Evolutionary conservation across 2,888 invertebrate species (phyloP).

Genomic region (Elgonia sp.): DNA sequence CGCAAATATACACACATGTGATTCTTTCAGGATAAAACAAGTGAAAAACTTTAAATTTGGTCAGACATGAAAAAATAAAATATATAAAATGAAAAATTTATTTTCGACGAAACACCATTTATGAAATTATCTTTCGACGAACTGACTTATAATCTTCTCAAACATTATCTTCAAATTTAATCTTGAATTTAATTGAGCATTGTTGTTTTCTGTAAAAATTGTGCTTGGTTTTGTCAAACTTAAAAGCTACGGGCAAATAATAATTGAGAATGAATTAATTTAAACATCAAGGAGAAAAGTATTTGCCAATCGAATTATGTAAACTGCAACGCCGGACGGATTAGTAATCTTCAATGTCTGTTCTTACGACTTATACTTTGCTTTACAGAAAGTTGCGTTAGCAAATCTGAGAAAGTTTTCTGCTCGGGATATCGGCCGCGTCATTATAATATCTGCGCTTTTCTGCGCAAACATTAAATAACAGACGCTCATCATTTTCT

Average conservation of each 20-base stretch:
- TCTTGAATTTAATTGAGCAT: neutral
- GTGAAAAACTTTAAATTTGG: too few relatives aligned
- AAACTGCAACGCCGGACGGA: slow-evolving; percentile 70
- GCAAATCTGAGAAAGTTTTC: slow-evolving; percentile 75
- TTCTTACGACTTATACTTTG: slow-evolving; percentile 75
- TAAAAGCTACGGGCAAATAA: neutral
- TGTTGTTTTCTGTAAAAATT: neutral
- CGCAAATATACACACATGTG: too few relatives aligned
- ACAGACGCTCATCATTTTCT: slow-evolving; percentile 75
- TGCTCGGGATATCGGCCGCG: slow-evolving; percentile 69
- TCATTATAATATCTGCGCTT: slow-evolving; percentile 72
- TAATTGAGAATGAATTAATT: slow-evolving; percentile 60
- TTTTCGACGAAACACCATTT: too few relatives aligned
- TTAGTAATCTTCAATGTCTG: slow-evolving; percentile 73
- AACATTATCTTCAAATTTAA: neutral
- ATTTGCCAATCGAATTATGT: slow-evolving; percentile 70
- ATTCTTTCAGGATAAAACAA: too few relatives aligned
- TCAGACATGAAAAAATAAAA: too few relatives aligned
- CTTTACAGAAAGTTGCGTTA: slow-evolving; percentile 72
- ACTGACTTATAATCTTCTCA: too few relatives aligned
- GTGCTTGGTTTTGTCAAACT: neutral
- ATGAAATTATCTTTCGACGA: too few relatives aligned
- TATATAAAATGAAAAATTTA: too few relatives aligned
- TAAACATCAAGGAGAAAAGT: slow-evolving; percentile 48
- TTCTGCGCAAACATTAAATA: slow-evolving; percentile 73